Base-by-base conservation (phyloP, 2,888 invertebrate genomes). In the Caradrina clavipalpis region DNA sequence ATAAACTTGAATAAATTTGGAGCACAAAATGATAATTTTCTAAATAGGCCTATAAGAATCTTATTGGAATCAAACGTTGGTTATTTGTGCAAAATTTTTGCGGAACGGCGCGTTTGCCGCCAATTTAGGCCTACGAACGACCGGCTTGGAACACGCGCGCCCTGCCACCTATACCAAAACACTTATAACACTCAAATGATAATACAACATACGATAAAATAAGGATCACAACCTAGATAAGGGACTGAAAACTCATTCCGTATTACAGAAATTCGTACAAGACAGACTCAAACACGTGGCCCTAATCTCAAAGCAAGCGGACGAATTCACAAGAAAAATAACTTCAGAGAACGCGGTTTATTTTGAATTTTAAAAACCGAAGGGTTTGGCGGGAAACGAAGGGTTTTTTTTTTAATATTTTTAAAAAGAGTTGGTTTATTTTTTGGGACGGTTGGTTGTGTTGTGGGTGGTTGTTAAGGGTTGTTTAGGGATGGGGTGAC, bases 41-140 rank as follows among this genome's bases (percentile, higher is more conserved):
- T 89, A 93, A 94, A 94, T 95, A 94, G 95, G 95, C 95, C 95
- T 95, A 95, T 91, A 94, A 89, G 94, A 95, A 93, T 95, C 94
- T 95, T 95, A 94, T 94, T 93, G 90, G 94, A 86, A 81, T 85
- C 85, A 80, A 85, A 83, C 73, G 76, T 80, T 60, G 76, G 79
- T 68, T 74, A 91, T 83, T 83, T 89, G 90, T 92, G 95, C 95
- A 89, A 94, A 95, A 88, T 82, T 87, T 94, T 95, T 82, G 95
- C 87, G 86, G 77, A 67, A 58, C 73, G 80, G 88, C 89, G 89
- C 88, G 87, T 70, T 73, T 50, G 78, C 90, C 91, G 91, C 70
- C 62, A 26, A 85, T 92, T 93, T 95, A 94, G 95, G 95, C 95
- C 95, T 95, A 95, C 61, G 54, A 19, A 58, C 42, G 59, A 61